These are phyloP conservation scores for Sinella curviseta DNA, from an alignment of 1,140 invertebrate genomes.

Conservation along the genomic window DNA sequence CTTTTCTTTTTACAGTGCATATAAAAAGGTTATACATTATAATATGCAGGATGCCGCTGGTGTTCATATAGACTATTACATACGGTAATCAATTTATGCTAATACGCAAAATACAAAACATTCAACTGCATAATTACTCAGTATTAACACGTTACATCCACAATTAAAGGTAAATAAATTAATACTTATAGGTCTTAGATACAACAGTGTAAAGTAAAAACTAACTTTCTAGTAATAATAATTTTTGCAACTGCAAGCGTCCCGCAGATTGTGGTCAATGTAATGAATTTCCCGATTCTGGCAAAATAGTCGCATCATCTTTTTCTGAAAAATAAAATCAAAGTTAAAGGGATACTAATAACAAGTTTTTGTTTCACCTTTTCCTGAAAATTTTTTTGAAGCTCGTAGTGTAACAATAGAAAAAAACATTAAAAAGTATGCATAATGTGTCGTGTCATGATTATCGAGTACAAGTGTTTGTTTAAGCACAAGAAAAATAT, in stretches of 20 bases:
- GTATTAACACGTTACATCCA: not conserved
- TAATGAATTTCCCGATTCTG: constrained; percentile 22
- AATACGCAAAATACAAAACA: too few relatives aligned
- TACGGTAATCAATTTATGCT: too few relatives aligned
- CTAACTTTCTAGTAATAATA: constrained; percentile 13
- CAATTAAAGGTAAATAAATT: not conserved
- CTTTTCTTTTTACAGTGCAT: too few relatives aligned
- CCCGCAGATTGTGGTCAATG: constrained; percentile 2
- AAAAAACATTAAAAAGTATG: too few relatives aligned
- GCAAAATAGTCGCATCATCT: constrained; percentile 15
- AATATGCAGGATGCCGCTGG: too few relatives aligned
- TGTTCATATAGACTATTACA: too few relatives aligned
- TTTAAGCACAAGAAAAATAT: not conserved
- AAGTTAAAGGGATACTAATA: not conserved
- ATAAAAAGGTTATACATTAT: too few relatives aligned
- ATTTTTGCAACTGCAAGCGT: constrained; percentile 14
- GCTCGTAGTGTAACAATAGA: too few relatives aligned
- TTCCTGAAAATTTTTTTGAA: too few relatives aligned
- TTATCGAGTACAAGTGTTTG: not conserved
- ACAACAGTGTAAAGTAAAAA: not conserved
- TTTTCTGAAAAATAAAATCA: not conserved
- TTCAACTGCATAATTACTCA: not conserved
- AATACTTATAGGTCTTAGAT: not conserved
- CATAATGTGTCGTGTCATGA: too few relatives aligned
- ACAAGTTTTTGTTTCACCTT: not conserved